Evolutionary conservation across 2,888 invertebrate species (phyloP), one percentile per base, ranked within the genome.

Genomic region (Rhodophaea formosa): DNA sequence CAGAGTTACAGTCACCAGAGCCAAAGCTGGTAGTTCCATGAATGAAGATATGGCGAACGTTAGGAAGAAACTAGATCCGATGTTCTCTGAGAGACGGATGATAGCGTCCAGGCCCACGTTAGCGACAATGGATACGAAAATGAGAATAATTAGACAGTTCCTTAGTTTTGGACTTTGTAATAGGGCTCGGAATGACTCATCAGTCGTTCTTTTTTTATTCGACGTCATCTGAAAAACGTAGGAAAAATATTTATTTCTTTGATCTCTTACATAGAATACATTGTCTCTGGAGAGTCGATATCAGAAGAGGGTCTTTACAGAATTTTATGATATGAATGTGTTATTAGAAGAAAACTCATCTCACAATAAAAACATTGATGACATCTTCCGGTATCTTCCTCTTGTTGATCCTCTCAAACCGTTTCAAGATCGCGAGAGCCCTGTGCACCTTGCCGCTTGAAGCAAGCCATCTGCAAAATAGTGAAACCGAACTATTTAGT

Each of bases 21-120:
- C 45, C 8, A 72, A 56, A 6, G 75, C 64, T 0, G 85, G 85
- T 57, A 84, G 70, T 62, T 86, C 84, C 0, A 79, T 75, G 0
- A 74, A 69, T 0, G 84, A 78, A 0, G 84, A 76, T n/a, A 84
- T 63, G 0, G 82, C 75, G 63, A 80, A 84, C 0, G 82, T 84
- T 1, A 82, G 43, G 66, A 85, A 85, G 69, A 86, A 81, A 62
- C 80, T 74, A 59, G 76, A 62, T 0, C 85, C 85, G 35, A 86
- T 73, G 42, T 71, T 79, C 70, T 85, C 84, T 0, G 84, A 84
- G 57, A 85, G 64, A 7, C 86, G 66, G n/a, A 83, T 71, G 43
- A 85, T 69, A 16, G 78, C 77, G 60, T 86, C 86, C 56, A 85
- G 77, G 6, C 75, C 67, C 32, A 83, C 58, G 0, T 76, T 77